These are phyloP conservation scores for Bombus ignitus DNA, from an alignment of 1,140 invertebrate species.

Conservation along the genomic window DNA sequence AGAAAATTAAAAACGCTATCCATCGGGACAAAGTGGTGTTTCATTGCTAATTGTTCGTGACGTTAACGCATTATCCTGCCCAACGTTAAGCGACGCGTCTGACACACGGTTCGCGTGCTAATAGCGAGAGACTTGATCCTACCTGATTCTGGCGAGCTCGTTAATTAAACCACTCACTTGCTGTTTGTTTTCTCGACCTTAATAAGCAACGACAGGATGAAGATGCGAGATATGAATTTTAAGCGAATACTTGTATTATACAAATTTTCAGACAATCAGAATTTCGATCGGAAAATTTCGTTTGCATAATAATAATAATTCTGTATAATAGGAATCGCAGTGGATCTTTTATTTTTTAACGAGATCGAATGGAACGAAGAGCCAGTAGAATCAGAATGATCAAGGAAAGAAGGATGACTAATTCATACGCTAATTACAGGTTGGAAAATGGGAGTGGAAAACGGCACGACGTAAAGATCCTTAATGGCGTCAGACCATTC, in stretches of 20 bases:
- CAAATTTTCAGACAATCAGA: neutral
- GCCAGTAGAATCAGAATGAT: neutral
- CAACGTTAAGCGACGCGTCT: neutral
- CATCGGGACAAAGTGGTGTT: neutral
- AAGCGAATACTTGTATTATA: neutral
- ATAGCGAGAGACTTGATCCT: neutral
- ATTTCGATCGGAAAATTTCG: neutral
- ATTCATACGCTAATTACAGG: conserved; percentile 62
- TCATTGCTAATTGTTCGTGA: neutral
- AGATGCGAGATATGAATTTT: neutral
- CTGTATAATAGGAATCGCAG: neutral
- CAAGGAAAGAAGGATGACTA: conserved; percentile 26
- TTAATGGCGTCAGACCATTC: conserved; percentile 48
- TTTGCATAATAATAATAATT: neutral
- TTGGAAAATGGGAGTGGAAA: conserved; percentile 55
- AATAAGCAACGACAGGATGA: neutral
- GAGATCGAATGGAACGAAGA: neutral
- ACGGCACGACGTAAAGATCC: conserved; percentile 46
- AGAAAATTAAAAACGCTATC: conserved; percentile 14
- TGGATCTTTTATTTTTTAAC: neutral
- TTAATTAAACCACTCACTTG: conserved; percentile 3
- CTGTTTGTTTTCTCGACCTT: neutral
- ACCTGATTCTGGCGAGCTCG: neutral
- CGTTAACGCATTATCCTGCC: neutral
- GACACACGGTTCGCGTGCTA: neutral